Evolutionary conservation across 2,797 vertebrate species (phyloP), one percentile per base, ranked within the genome.

Genomic region (Simalia tracyae): DNA sequence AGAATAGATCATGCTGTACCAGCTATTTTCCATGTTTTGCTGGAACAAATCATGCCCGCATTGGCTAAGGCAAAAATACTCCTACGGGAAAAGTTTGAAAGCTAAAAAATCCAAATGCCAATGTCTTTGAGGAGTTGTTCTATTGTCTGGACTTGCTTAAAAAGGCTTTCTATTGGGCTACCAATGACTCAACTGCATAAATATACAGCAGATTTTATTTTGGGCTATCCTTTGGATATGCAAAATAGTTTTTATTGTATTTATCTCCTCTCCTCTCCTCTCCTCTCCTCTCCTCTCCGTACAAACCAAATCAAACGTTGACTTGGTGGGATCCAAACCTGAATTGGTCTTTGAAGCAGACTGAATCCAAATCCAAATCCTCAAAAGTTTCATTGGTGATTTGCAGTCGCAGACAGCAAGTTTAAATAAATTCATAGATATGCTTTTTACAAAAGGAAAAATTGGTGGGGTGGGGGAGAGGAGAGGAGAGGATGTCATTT

Each of bases 21-120:
- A 63, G 22, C 59, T 46, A 42, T 60, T 87, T 61, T 42, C 19
- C 31, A 46, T 26, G 12, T 63, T 87, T 87, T 42, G 36, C 86
- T 61, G 59, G 22, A 87, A 87, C n/a, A 42, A 61, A 63, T 46
- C 36, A 42, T 0, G 10, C 57, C 59, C 15, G 2, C 8, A 28
- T 87, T 87, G 57, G 22, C 5, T 61, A 87, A 59, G 11, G 17
- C 57, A 87, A 91, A 92, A 94, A 26, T 46, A 24, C 5, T 46
- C 89, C 93, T 85, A 4, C 11, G 42, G 93, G 14, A 92, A 42
- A 92, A 84, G 24, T 15, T 46, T 86, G 93, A 93, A 87, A 95
- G 92, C 95, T 94, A 89, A 90, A 3, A 88, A 81, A 24, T 61
- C 90, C 92, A 89, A 91, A 91, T 92, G 93, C 92, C 95, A 93